These are phyloP conservation scores for Mylabris sibirica DNA, from an alignment of 2,888 invertebrate genomes.

Conservation along the genomic window DNA sequence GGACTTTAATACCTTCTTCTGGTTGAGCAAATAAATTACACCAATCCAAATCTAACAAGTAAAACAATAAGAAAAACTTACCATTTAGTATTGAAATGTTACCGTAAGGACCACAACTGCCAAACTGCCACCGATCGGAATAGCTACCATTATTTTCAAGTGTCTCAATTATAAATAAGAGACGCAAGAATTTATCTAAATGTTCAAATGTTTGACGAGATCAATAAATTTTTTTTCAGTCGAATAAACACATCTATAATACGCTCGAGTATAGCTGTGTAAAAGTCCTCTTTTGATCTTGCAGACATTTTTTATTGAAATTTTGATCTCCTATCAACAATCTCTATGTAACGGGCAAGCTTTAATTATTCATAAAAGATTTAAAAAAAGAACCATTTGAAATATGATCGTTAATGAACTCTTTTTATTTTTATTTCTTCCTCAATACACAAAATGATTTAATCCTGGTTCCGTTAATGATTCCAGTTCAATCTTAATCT, in stretches of 20 bases:
- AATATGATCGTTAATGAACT: not conserved
- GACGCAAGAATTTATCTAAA: not conserved
- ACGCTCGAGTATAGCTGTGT: not conserved
- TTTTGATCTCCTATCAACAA: no score
- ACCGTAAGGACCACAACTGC: not conserved
- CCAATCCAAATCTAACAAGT: not conserved
- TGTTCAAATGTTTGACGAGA: no score
- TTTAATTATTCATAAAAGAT: not conserved
- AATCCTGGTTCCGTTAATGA: not conserved
- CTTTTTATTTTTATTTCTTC: no score
- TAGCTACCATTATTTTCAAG: not conserved
- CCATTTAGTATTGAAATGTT: not conserved
- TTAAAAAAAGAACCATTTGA: not conserved
- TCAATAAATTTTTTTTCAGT: not conserved
- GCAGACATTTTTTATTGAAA: not conserved
- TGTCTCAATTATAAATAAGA: not conserved
- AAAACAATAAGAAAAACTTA: not conserved
- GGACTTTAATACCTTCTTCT: not conserved
- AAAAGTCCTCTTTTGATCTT: not conserved
- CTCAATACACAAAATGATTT: not conserved
- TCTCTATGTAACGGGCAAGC: no score
- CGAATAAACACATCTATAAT: not conserved
- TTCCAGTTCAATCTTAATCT: not conserved
- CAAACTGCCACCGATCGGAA: not conserved
- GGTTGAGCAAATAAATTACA: constrained; percentile 6